Evolutionary conservation across 2,797 vertebrate genomes (phyloP), one percentile per base, ranked within the genome.

Genomic region (Propithecus deckenii): DNA sequence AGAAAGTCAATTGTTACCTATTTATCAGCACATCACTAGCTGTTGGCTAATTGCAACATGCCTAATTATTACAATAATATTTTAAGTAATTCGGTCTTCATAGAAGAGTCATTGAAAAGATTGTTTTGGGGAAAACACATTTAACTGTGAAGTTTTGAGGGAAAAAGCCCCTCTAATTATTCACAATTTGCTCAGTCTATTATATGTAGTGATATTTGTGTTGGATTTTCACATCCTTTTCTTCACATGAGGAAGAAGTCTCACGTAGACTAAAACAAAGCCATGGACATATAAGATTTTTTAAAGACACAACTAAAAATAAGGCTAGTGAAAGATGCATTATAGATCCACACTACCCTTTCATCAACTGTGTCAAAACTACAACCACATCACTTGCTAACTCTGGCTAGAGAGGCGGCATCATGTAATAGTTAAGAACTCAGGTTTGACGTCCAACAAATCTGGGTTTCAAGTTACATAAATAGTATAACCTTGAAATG

Each of bases 221-320:
- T 96, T 85, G 20, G 6, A 38, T 65, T 94, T 95, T 94, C 20
- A 71, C 20, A 69, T n/a, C 3, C 35, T 67, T 85, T 89, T 93
- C 43, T 52, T 83, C 46, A 63, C 1, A 5, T 43, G 41, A 65
- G 20, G 13, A 72, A 92, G 46, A 50, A 22, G 48, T 25, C 5
- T 41, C 30, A 91, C 3, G 22, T 8, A 92, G 17, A 83, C 25
- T 13, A 65, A 63, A 67, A 76, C n/a, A 89, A 75, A 80, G 8
- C 38, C 55, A 61, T 1, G 20, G 13, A 32, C 18, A 48, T 10
- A 41, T 28, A 32, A 50, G 71, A 65, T 41, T 67, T 12, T 30
- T 50, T 69, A 59, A 87, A 83, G 4, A 25, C 5, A 59, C 41
- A 81, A 41, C 5, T 59, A 80, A 80, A 35, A 88, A 65, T 43